A percentile compares a stretch with the other conserved stretches of the same genome.
Conservation (phyloP, 64 coral and sea anemone species). For the Trachythela sp. region DNA sequence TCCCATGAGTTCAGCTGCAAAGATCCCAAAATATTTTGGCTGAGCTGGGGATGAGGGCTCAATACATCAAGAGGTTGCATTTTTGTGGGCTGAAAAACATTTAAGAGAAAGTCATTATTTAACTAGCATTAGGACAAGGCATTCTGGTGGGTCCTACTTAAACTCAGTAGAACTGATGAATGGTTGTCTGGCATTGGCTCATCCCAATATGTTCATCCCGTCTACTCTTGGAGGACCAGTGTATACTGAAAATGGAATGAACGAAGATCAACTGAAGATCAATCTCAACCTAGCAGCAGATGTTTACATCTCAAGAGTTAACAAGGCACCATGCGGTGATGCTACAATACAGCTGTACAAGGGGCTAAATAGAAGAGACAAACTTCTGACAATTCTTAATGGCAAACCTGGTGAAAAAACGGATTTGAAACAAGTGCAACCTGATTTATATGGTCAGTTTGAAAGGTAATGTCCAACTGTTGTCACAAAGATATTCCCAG, state of each 20-base stretch:
- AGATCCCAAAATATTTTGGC: constrained; percentile 30
- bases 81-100: constrained; percentile 54
- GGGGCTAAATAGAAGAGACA: constrained; percentile 27
- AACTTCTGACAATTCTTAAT: constrained; percentile 36
- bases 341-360: constrained; percentile 8
- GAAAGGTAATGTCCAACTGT: constrained; percentile 9
- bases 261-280: neutral
- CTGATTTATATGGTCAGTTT: constrained; percentile 30
- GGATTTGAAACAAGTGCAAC: neutral
- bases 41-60: constrained; percentile 50
- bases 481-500: neutral
- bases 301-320: neutral
- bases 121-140: constrained; percentile 30
- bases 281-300: neutral
- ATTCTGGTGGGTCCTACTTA: constrained; percentile 40
- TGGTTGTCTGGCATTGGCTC: constrained; percentile 33
- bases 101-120: constrained; percentile 28
- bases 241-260: constrained; percentile 10
- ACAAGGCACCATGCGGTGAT: constrained; percentile 48
- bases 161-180: constrained; percentile 50
- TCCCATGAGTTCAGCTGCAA: constrained; percentile 29
- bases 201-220: constrained; percentile 49
- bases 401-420: constrained; percentile 39
- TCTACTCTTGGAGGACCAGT: constrained; percentile 45
- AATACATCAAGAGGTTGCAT: constrained; percentile 37